A percentile compares a stretch with the other conserved stretches of the same genome.
These are phyloP conservation scores for Ciconia stormi DNA, from an alignment of 2,113 vertebrate genomes.

Conservation along the genomic window DNA sequence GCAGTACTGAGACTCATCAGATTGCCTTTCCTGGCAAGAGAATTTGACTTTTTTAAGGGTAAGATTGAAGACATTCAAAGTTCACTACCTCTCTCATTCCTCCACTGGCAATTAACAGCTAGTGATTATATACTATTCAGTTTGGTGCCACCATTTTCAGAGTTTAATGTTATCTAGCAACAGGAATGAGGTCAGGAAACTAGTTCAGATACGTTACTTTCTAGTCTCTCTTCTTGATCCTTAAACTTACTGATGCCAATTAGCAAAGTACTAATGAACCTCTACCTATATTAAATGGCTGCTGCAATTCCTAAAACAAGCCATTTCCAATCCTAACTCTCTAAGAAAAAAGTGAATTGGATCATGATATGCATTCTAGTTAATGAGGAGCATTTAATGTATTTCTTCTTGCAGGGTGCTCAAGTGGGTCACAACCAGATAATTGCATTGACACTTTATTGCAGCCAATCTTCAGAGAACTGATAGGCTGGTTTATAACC, in stretches of 20 bases:
- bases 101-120: slow-evolving; percentile 59
- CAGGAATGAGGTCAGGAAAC: slow-evolving; percentile 65
- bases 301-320: slow-evolving; percentile 36
- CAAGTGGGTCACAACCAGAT: background rate
- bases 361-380: background rate
- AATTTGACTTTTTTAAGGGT: slow-evolving; percentile 7
- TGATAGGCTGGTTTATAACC: background rate
- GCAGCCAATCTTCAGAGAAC: background rate
- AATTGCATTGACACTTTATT: background rate
- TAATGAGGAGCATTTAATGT: background rate
- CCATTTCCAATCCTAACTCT: background rate
- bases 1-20: background rate
- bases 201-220: slow-evolving; percentile 53
- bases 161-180: slow-evolving; percentile 45
- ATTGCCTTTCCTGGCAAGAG: background rate
- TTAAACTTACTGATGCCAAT: slow-evolving; percentile 3
- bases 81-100: background rate
- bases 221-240: slow-evolving; percentile 41
- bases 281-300: slow-evolving; percentile 29
- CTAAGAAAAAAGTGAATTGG: slow-evolving; percentile 33
- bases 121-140: background rate
- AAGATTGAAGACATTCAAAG: slow-evolving; percentile 37
- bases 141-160: slow-evolving; percentile 31
- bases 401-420: background rate
- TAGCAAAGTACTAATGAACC: slow-evolving; percentile 60